phyloP scores from a whole-genome alignment of 2,113 vertebrate species.

The Ardeotis arabs region DNA sequence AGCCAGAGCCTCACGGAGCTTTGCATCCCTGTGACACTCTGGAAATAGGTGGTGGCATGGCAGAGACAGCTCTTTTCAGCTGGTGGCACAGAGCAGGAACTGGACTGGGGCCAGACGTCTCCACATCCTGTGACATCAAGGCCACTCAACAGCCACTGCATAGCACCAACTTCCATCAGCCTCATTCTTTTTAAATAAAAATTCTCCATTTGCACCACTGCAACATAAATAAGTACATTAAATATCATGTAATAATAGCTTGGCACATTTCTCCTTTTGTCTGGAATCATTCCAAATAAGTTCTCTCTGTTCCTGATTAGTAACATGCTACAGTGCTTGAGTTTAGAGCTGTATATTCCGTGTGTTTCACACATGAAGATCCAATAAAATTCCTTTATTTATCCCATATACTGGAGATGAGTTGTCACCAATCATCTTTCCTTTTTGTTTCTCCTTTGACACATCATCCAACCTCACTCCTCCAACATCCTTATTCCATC shows the following conservation, averaged over 20 bases:
- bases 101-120: not conserved
- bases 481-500: not conserved
- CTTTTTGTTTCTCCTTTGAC: not conserved
- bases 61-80: not conserved
- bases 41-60: not conserved
- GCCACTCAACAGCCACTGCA: not conserved
- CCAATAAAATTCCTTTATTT: not conserved
- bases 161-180: not conserved
- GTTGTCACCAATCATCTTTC: not conserved
- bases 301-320: not conserved
- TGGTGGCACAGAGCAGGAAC: not conserved
- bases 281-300: not conserved
- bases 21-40: not conserved
- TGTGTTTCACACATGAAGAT: not conserved
- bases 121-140: not conserved
- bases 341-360: not conserved
- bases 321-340: not conserved
- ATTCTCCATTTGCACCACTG: not conserved
- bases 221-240: not conserved
- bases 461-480: not conserved
- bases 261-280: not conserved
- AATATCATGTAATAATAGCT: rapidly evolving
- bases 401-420: not conserved
- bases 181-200: not conserved
- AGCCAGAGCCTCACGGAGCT: not conserved